A percentile compares a stretch with the other conserved stretches of the same genome.
phyloP scores from a whole-genome alignment of 2,113 vertebrate species.

The Paratilapia polleni region DNA sequence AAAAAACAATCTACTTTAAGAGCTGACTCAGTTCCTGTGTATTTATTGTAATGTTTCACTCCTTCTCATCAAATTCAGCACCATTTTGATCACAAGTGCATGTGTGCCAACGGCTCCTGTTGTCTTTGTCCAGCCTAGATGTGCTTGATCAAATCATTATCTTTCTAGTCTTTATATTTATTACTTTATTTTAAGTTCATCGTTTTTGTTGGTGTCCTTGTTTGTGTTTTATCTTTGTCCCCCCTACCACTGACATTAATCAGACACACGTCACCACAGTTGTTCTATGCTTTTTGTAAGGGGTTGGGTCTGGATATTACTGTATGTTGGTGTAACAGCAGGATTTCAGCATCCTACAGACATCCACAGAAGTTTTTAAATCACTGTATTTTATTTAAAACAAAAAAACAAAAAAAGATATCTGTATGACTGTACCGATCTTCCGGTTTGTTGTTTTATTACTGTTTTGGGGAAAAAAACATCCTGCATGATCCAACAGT shows the following conservation, averaged over 20 bases:
- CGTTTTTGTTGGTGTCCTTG: conserved; percentile 29
- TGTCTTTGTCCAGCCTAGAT: conserved; percentile 71
- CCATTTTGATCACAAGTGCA: conserved; percentile 76
- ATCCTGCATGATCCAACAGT: conserved; percentile 71
- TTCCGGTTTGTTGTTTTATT: conserved; percentile 53
- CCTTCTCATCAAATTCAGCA: conserved; percentile 50
- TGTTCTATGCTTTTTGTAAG: conserved; percentile 52
- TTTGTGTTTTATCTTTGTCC: conserved; percentile 26
- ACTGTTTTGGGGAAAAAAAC: conserved; percentile 40
- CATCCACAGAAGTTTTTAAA: conserved; percentile 44
- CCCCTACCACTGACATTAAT: conserved; percentile 18
- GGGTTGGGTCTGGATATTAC: conserved; percentile 22
- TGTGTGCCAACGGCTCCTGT: conserved; percentile 84
- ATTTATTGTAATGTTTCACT: conserved; percentile 62
- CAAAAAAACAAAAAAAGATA: neutral
- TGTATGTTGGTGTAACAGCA: conserved; percentile 31
- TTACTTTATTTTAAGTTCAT: conserved; percentile 56
- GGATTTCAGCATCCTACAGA: conserved; percentile 45
- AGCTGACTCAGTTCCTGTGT: conserved; percentile 23
- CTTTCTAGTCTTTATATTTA: conserved; percentile 61
- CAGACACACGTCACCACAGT: conserved; percentile 62
- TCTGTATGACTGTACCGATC: conserved; percentile 49
- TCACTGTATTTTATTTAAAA: conserved; percentile 55
- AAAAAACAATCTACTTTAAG: conserved; percentile 19
- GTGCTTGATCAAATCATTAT: conserved; percentile 61